These are phyloP conservation scores for Pitangus sulphuratus DNA, from an alignment of 2,797 vertebrate species.

Conservation along the genomic window DNA sequence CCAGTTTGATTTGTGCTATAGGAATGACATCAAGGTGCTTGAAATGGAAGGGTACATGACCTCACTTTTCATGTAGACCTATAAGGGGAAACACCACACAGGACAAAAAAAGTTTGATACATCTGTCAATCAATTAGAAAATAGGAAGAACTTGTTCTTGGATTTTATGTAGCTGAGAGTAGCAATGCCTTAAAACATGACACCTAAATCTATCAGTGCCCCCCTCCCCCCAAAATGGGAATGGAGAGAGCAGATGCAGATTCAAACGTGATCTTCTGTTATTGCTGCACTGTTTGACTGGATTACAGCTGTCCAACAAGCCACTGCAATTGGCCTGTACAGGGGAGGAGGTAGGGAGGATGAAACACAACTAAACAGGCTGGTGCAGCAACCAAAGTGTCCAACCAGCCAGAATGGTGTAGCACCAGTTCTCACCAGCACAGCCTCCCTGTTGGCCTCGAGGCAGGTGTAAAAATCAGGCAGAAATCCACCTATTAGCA, in stretches of 20 bases:
- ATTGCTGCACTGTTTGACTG: background rate
- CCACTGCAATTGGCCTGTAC: background rate
- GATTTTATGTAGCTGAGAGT: background rate
- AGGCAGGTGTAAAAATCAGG: background rate
- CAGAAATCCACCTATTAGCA: background rate
- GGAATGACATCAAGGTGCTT: background rate
- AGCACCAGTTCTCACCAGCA: background rate
- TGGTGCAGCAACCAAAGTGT: background rate
- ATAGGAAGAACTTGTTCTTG: background rate
- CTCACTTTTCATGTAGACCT: background rate
- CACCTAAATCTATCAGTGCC: background rate
- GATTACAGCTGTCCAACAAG: background rate
- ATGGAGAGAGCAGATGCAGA: background rate
- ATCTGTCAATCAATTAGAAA: background rate
- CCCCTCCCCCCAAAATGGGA: background rate
- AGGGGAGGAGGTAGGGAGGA: background rate
- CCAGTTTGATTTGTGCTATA: background rate
- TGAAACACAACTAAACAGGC: background rate
- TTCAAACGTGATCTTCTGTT: background rate
- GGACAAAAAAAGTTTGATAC: background rate
- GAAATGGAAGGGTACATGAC: background rate
- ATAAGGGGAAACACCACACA: accelerated
- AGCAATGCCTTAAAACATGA: background rate
- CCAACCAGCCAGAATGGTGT: background rate
- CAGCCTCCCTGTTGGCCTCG: background rate